Percentiles rank a stretch among this genome's conserved stretches.
Evolutionary conservation across 2,888 invertebrate genomes (phyloP).

Genomic region (Orchesella flavescens): DNA sequence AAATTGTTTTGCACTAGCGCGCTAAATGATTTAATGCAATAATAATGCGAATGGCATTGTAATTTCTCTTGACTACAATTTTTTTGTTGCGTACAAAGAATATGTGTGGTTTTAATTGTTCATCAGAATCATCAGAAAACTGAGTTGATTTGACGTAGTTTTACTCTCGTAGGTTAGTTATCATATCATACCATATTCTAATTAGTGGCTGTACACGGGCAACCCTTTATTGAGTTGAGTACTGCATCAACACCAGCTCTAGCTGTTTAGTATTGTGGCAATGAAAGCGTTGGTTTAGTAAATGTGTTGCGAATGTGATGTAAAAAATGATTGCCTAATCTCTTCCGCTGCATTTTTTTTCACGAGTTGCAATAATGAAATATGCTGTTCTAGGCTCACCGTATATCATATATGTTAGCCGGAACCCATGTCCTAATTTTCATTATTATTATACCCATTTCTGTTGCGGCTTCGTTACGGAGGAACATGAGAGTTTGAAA

Average conservation of each 20-base stretch:
- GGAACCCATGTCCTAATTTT: conserved; percentile 49
- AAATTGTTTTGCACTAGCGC: neutral
- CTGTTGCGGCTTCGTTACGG: neutral
- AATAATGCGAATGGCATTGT: conserved; percentile 47
- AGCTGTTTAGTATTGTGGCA: neutral
- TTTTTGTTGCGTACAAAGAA: neutral
- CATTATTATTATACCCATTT: neutral
- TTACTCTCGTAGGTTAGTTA: conserved; percentile 15
- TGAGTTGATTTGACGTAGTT: no score
- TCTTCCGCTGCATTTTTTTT: conserved; percentile 35
- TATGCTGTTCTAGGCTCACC: neutral
- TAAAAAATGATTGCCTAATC: conserved; percentile 19
- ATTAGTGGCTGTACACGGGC: no score
- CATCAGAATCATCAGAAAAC: neutral
- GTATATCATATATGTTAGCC: conserved; percentile 29
- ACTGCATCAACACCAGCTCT: no score
- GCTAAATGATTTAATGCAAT: neutral
- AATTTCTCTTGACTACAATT: conserved; percentile 19
- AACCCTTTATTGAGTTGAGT: no score
- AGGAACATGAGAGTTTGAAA: no score
- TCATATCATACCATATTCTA: neutral
- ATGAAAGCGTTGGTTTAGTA: neutral
- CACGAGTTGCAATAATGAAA: neutral
- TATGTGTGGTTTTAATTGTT: conserved; percentile 1
- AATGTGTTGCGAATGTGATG: neutral